Percentiles rank a stretch among this genome's conserved stretches.
phyloP scores from a whole-genome alignment of 2,888 invertebrate species.

The Caenorhabditis sp. region DNA sequence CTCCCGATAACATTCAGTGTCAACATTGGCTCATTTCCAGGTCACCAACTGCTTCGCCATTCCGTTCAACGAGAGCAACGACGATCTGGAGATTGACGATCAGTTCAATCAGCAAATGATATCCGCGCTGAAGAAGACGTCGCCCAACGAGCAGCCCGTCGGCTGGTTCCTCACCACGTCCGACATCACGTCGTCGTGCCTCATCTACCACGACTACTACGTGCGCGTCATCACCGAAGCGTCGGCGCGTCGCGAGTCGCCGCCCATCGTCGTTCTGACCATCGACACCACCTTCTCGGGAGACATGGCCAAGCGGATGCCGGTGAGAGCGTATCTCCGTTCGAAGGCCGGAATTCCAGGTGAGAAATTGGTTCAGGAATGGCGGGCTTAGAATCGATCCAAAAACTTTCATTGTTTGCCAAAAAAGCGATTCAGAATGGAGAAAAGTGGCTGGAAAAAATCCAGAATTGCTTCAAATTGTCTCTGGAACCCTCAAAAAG shows the following conservation, averaged over 20 bases:
- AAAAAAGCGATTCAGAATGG: too few relatives aligned
- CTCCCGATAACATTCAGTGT: too few relatives aligned
- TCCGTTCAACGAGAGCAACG: conserved; percentile 92
- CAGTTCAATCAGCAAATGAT: conserved; percentile 92
- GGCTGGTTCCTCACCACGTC: conserved; percentile 98
- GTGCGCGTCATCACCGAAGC: conserved; percentile 76
- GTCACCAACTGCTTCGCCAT: conserved; percentile 99
- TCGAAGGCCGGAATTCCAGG: conserved; percentile 93
- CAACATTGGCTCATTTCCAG: conserved; percentile 88
- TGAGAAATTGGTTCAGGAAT: too few relatives aligned
- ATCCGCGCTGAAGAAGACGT: conserved; percentile 93
- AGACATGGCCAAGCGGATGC: conserved; percentile 89
- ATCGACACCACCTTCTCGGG: conserved; percentile 90
- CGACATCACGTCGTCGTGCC: conserved; percentile 90
- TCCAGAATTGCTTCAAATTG: too few relatives aligned
- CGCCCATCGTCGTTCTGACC: conserved; percentile 90
- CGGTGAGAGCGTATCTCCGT: conserved; percentile 94
- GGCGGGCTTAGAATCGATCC: too few relatives aligned
- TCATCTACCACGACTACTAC: conserved; percentile 82
- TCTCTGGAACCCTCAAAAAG: too few relatives aligned
- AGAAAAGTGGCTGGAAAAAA: too few relatives aligned
- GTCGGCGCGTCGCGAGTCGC: conserved; percentile 75
- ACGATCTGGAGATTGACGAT: conserved; percentile 95
- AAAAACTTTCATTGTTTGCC: too few relatives aligned
- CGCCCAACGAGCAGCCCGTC: conserved; percentile 94